Evolutionary conservation across 1,140 invertebrate species (phyloP).

Genomic region (Diploscapter pachys): DNA sequence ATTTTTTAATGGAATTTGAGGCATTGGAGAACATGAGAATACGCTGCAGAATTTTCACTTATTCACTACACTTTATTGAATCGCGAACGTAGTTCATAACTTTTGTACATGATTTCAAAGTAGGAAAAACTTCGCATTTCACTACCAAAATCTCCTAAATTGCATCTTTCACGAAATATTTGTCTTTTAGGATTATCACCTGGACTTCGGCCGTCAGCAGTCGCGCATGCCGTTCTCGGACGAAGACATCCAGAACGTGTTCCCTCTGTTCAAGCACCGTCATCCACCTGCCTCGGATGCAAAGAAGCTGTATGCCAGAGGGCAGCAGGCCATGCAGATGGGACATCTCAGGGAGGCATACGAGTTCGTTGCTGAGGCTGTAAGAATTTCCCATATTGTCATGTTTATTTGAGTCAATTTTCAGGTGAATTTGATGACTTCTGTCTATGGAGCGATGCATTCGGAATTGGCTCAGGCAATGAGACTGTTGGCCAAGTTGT

Average conservation of each 20-base stretch:
- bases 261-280: constrained; percentile 91
- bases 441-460: constrained; percentile 97
- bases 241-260: constrained; percentile 92
- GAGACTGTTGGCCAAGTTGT: constrained; percentile 85
- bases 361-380: constrained; percentile 86
- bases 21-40: too few relatives aligned
- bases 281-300: constrained; percentile 72
- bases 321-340: constrained; percentile 92
- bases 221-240: constrained; percentile 74
- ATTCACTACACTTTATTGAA: too few relatives aligned
- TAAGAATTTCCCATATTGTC: too few relatives aligned
- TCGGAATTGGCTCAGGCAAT: constrained; percentile 93
- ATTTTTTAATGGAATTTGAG: neutral
- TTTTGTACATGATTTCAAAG: too few relatives aligned
- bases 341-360: constrained; percentile 91
- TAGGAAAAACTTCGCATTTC: too few relatives aligned
- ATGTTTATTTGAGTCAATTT: too few relatives aligned
- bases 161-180: too few relatives aligned
- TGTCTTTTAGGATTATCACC: too few relatives aligned
- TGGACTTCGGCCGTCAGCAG: constrained; percentile 13
- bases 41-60: too few relatives aligned
- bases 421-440: constrained; percentile 83
- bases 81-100: too few relatives aligned
- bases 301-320: constrained; percentile 94
- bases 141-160: too few relatives aligned